Base-by-base conservation (phyloP, 2,797 vertebrate genomes). In the Salmo trutta region DNA sequence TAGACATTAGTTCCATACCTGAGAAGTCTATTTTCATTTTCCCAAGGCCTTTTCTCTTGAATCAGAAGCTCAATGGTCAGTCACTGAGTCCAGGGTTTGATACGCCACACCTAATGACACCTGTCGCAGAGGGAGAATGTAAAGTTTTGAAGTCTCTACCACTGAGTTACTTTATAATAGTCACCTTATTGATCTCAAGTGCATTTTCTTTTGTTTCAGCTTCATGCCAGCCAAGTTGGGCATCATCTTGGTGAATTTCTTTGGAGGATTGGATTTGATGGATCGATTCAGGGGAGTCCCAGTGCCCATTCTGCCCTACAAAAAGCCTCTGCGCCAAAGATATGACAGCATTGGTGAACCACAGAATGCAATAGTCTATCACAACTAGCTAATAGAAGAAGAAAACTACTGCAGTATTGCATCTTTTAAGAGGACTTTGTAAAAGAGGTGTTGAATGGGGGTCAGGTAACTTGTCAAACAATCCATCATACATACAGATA, bases 241-340 rank as follows among this genome's bases (percentile, higher is more conserved):
- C 16, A 84, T 84, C 70, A 81, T 84, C 74, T 84, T 84, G 73
- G 51, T 82, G 14, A 86, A 86, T 77, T 86, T 86, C 52, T 82
- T 84, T 66, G 81, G 81, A 66, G 84, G 83, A 29, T 41, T 83
- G 79, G 77, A 86, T 67, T 62, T 84, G 41, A 87, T 87, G 84
- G 79, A 85, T 70, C 62, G 81, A 8, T 85, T 83, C 36, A 76
- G 78, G 67, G 83, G 83, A 3, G 72, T 74, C 10, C 83, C 71
- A 41, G 71, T 81, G 16, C 74, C 81, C 8, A 17, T 70, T 10
- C 8, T 64, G 31, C 72, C 51, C 36, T 85, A 78, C 69, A 85
- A 70, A 79, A 85, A 78, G 41, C 67, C 65, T 62, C 19, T 59
- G n/a, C n/a, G 56, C 56, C 19, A 59, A 59, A 59, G 56, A 59